Base-by-base conservation (phyloP, 2,888 invertebrate species). In the Sturmia bella region DNA sequence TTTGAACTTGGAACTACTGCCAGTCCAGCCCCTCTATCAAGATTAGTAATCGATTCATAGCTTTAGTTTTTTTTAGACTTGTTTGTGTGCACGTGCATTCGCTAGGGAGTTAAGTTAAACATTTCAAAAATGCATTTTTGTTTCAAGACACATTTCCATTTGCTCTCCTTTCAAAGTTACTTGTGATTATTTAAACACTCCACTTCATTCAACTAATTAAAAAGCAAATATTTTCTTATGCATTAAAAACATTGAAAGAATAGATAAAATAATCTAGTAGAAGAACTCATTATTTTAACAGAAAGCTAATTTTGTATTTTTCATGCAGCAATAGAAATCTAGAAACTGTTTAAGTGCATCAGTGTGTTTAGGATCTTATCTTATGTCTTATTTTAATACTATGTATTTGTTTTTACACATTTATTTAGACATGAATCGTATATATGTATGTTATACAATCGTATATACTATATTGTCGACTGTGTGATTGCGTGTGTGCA, bases 361-460 rank as follows among this genome's bases (percentile, higher is more conserved):
- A 43, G 6, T 57, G 13, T 17, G n/a, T 45, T 48, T 17, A 19
- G 56, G 11, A 17, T 66, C 74, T 82, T 82, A 77, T 77, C 77
- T 77, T 9, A 64, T 57, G 57, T 77, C 69, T 74, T 70, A 52
- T 63, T 56, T 74, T 77, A 73, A 74, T 69, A 70, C 50, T 77
- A 68, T 39, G 43, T 43, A 59, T 82, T 77, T 82, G 57, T 64
- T 74, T 82, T 82, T 77, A 77, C 81, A 82, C 81, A 74, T 77
- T 73, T 77, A 56, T 77, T 81, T 77, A 79, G 79, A 76, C 59
- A 63, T 4, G 21, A 54, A 75, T n/a, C 12, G 15, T 21, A 13
- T 6, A 41, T 15, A n/a, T n/a, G 3, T 21, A 7, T n/a, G 15
- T 4, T 2, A 3, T 39, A 39, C 39, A 39, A 12, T 17, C 37